Base-by-base conservation (phyloP, 2,888 invertebrate genomes). In the Torymus aiolomorphi region DNA sequence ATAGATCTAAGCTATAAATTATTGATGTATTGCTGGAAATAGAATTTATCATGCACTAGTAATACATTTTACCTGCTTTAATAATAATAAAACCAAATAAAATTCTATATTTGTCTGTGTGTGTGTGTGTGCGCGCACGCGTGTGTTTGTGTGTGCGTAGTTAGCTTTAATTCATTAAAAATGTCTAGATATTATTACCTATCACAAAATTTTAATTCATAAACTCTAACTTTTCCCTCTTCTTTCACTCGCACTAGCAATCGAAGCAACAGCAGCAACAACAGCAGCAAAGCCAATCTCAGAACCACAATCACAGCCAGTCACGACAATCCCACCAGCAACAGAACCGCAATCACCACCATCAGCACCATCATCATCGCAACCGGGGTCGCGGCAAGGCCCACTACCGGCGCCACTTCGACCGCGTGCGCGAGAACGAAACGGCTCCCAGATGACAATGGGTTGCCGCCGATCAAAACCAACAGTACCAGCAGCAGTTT, bases 371-470 rank as follows among this genome's bases (percentile, higher is more conserved):
- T 76, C 85, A 88, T 82, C 85, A 86, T 51, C 85, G 87, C 10
- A 86, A 88, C 76, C 85, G 88, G 59, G 88, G 88, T 66, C 86
- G 87, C 24, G 88, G 88, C n/a, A 85, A 87, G 62, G 81, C 85
- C 18, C 86, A 89, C 57, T 84, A 86, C 81, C 88, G 88, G 2
- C 88, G 88, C 14, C 85, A 89, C 79, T 84, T 86, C 83, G 89
- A 89, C 81, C 87, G 85, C 82, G 81, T 87, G 52, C 87, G 88
- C 51, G 89, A 88, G 74, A 84, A 84, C 24, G 89, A 89, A 78
- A 83, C 88, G 56, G 85, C 88, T 84, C 85, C 88, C 87, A 89
- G 89, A 89, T 89, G 89, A 89, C 89, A 89, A 88, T 88, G 88
- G 88, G 89, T 85, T 86, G 80, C 24, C 42, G 54, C 42, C 24